phyloP scores from a whole-genome alignment of 2,797 vertebrate genomes.

The Apogon talboti region DNA sequence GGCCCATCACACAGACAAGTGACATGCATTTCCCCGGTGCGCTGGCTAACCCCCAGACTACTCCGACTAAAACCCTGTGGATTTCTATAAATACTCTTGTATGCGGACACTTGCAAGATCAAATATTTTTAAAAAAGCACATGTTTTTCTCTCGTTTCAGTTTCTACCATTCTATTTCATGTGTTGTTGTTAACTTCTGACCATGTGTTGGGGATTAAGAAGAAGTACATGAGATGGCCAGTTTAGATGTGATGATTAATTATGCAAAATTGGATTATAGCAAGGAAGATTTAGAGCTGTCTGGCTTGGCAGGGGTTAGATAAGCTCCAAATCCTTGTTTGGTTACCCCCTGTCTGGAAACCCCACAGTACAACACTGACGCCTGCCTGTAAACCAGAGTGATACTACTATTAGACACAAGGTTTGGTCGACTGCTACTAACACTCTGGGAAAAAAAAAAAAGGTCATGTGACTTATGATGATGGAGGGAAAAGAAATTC shows the following conservation, averaged over 20 bases:
- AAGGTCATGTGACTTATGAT: constrained; percentile 7
- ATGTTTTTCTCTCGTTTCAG: not conserved
- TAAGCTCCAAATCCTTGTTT: constrained; percentile 76
- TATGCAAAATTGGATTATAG: constrained; percentile 72
- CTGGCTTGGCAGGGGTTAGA: constrained; percentile 68
- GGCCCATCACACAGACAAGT: constrained; percentile 38
- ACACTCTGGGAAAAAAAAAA: not conserved
- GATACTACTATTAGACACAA: constrained; percentile 13
- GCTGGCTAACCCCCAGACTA: constrained; percentile 48
- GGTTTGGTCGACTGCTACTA: not conserved
- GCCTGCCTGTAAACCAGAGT: constrained; percentile 39
- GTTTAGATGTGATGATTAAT: constrained; percentile 66
- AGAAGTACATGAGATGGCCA: constrained; percentile 19
- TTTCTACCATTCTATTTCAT: not conserved
- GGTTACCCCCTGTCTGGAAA: constrained; percentile 62
- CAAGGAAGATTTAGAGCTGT: constrained; percentile 67
- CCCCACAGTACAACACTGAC: constrained; percentile 20
- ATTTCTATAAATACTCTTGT: constrained; percentile 61
- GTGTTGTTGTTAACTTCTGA: constrained; percentile 9
- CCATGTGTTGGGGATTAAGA: constrained; percentile 5
- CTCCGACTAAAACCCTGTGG: constrained; percentile 42
- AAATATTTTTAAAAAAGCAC: not conserved
- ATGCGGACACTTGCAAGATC: constrained; percentile 26
- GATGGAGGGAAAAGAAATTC: not conserved
- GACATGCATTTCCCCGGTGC: constrained; percentile 40